Evolutionary conservation across 1,140 invertebrate species (phyloP).

Genomic region (Drosophila ficusphila): DNA sequence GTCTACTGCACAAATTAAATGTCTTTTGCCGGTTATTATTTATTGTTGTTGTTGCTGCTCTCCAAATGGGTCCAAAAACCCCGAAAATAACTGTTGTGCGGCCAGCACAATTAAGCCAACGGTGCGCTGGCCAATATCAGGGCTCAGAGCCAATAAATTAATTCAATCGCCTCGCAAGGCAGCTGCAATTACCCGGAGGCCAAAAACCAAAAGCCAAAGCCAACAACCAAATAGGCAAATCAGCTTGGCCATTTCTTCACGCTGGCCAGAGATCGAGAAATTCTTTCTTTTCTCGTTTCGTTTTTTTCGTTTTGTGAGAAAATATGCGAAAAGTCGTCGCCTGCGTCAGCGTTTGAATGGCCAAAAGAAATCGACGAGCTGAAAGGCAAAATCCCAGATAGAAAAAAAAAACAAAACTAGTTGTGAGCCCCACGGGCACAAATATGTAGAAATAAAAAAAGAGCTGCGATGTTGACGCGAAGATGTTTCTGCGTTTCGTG

Average conservation of each 20-base stretch:
- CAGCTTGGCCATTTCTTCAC: conserved; percentile 24
- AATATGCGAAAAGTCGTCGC: conserved; percentile 68
- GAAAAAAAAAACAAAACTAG: conserved; percentile 50
- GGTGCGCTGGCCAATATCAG: conserved; percentile 36
- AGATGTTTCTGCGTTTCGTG: conserved; percentile 67
- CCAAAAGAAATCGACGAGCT: conserved; percentile 63
- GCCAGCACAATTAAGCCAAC: conserved; percentile 65
- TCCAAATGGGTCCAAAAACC: conserved; percentile 34
- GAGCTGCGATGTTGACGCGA: conserved; percentile 3
- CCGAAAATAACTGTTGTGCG: conserved; percentile 45
- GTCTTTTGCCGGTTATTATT: conserved; percentile 47
- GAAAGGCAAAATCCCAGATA: neutral
- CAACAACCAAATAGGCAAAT: conserved; percentile 45
- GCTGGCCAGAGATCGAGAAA: conserved; percentile 47
- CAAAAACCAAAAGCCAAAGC: conserved; percentile 18
- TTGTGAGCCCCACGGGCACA: conserved; percentile 32
- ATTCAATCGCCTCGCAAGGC: conserved; percentile 57
- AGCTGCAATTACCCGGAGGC: conserved; percentile 65
- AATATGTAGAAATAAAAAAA: neutral
- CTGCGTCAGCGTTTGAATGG: conserved; percentile 33
- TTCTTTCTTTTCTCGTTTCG: conserved; percentile 43
- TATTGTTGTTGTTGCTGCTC: conserved; percentile 10
- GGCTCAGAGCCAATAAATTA: conserved; percentile 69
- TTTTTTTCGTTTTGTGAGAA: conserved; percentile 54
- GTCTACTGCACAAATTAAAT: conserved; percentile 33